Base-by-base conservation (phyloP, 2,797 vertebrate species). In the Harpagifer antarcticus region DNA sequence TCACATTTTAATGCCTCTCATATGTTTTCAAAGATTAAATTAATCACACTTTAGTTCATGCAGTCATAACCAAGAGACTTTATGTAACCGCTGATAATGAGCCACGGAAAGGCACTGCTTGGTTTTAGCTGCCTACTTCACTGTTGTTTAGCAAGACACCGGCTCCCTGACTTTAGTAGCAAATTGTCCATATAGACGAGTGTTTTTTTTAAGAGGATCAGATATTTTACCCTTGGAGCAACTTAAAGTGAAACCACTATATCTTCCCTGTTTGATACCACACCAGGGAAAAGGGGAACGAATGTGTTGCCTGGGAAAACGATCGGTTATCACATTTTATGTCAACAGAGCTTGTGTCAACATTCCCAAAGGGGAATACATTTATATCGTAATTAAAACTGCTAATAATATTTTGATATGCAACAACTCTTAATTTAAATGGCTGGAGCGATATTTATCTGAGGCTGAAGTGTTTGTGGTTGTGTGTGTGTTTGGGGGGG, bases 341-440 rank as follows among this genome's bases (percentile, higher is more conserved):
- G 68, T 81, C 72, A 79, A 81, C 74, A 74, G 59, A 84, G 68
- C 70, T 66, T 83, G 71, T 81, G 87, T 86, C 78, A 81, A 79
- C 82, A 77, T 67, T 50, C 57, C 79, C 81, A 56, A 59, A 23
- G 84, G 82, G 76, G 47, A 59, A 74, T 72, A 0, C 58, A 70
- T 84, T 78, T 59, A 77, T 65, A 74, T 84, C 63, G 33, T 79
- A 80, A 84, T 86, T 75, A 84, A 78, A 74, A 61, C 56, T 58
- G 78, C 74, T 82, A 86, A 86, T 88, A 84, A 65, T 74, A 78
- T 81, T 81, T 73, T 76, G 68, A 86, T 74, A 72, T 67, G 84
- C 57, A 83, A 76, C 86, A 77, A 72, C 62, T 85, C 72, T 68
- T 79, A 60, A 78, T 83, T 82, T 66, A 85, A 85, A 81, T 71